A percentile compares a stretch with the other conserved stretches of the same genome.
phyloP scores from a whole-genome alignment of 35 echinoderm and acorn worm species.

The Apostichopus parvimensis region DNA sequence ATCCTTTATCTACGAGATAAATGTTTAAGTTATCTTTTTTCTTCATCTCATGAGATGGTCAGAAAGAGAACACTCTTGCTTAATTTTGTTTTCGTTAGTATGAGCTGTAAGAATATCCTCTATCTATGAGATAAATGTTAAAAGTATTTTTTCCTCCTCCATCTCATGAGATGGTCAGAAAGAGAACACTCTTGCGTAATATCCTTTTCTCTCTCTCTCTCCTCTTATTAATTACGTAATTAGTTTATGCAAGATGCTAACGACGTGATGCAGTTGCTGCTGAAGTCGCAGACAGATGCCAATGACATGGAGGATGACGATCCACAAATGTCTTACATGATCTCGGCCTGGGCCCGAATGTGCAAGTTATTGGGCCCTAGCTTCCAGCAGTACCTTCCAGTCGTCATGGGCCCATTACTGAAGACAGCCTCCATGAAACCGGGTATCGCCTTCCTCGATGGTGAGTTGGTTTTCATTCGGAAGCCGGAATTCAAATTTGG shows the following conservation, averaged over 20 bases:
- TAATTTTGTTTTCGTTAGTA: too few species aligned
- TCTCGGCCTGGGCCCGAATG: slow-evolving; percentile 98
- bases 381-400: slow-evolving; percentile 88
- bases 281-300: slow-evolving; percentile 83
- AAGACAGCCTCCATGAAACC: slow-evolving; percentile 93
- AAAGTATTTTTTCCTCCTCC: too few species aligned
- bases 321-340: slow-evolving; percentile 96
- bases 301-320: slow-evolving; percentile 93
- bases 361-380: slow-evolving; percentile 86
- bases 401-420: slow-evolving; percentile 91
- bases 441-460: slow-evolving; percentile 91
- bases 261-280: slow-evolving; percentile 83
- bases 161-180: too few species aligned
- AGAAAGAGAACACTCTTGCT: too few species aligned
- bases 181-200: too few species aligned
- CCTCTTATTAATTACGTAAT: neutral
- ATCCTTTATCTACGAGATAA: too few species aligned
- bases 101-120: too few species aligned
- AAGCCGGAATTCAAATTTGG: too few species aligned
- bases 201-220: too few species aligned
- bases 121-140: too few species aligned
- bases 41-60: too few species aligned
- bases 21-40: too few species aligned
- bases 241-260: slow-evolving; percentile 91
- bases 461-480: slow-evolving; percentile 57